phyloP scores from a whole-genome alignment of 2,113 vertebrate species.

The Phalacrocorax aristotelis region DNA sequence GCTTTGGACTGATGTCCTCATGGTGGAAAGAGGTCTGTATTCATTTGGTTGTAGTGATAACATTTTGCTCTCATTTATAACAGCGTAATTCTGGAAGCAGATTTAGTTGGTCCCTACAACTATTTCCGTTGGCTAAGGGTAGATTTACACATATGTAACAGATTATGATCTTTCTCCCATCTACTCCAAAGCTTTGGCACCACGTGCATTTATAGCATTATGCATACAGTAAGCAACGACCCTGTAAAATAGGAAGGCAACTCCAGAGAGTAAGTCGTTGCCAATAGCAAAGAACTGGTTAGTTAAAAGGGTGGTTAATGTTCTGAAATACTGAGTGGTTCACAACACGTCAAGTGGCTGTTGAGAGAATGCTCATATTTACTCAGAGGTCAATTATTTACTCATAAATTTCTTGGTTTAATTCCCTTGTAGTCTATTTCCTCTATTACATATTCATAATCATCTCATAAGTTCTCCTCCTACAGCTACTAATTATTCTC shows the following conservation, averaged over 20 bases:
- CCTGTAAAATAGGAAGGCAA: background rate
- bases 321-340: slow-evolving; percentile 31
- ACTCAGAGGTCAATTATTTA: slow-evolving; percentile 58
- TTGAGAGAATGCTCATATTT: slow-evolving; percentile 1
- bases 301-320: slow-evolving; percentile 12
- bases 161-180: background rate
- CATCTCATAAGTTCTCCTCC: slow-evolving; percentile 18
- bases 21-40: background rate
- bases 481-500: slow-evolving; percentile 54
- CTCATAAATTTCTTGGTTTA: slow-evolving; percentile 39
- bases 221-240: background rate
- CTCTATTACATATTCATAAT: slow-evolving; percentile 47
- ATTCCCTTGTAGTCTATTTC: slow-evolving; percentile 50
- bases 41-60: background rate
- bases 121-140: background rate
- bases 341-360: slow-evolving; percentile 13
- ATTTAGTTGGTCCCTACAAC: background rate
- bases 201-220: background rate
- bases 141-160: background rate
- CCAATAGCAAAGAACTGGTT: background rate
- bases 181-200: background rate
- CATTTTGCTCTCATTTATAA: background rate
- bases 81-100: background rate
- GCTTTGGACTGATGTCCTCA: background rate
- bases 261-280: rapidly evolving